A percentile compares a stretch with the other conserved stretches of the same genome.
These are phyloP conservation scores for Hippocampus comes DNA, from an alignment of 2,113 vertebrate species.

Conservation along the genomic window DNA sequence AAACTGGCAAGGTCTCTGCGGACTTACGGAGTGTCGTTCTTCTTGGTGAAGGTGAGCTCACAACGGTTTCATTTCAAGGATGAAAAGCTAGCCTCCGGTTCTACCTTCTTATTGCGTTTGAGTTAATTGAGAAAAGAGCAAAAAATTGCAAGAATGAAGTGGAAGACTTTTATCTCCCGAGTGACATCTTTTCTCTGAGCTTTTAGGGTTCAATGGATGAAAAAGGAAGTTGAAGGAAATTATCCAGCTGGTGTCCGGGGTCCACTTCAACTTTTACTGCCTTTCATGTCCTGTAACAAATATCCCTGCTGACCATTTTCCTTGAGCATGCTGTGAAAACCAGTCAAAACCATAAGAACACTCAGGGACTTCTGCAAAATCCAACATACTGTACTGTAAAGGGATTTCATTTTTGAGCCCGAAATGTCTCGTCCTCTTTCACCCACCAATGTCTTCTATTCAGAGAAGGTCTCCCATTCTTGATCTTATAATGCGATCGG, in stretches of 20 bases:
- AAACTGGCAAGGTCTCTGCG: slow-evolving; percentile 90
- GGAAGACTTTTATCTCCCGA: slow-evolving; percentile 28
- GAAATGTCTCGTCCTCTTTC: background rate
- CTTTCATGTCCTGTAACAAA: slow-evolving; percentile 14
- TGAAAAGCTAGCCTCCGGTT: slow-evolving; percentile 5
- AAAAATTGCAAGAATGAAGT: slow-evolving; percentile 17
- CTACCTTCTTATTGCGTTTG: slow-evolving; percentile 6
- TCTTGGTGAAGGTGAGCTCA: slow-evolving; percentile 89
- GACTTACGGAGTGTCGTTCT: slow-evolving; percentile 95
- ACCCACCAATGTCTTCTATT: background rate
- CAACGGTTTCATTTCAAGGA: slow-evolving; percentile 11
- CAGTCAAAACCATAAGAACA: background rate
- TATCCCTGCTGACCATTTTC: background rate
- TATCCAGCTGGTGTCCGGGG: background rate
- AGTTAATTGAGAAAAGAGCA: slow-evolving; percentile 10
- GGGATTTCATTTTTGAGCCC: background rate
- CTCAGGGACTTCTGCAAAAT: background rate
- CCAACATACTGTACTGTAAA: background rate
- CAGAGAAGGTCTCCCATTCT: background rate
- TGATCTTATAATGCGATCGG: background rate
- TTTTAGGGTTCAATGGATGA: slow-evolving; percentile 26
- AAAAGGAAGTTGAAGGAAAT: slow-evolving; percentile 16
- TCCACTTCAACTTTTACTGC: slow-evolving; percentile 27
- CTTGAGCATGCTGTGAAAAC: background rate
- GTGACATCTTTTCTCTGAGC: slow-evolving; percentile 26